Evolutionary conservation across 2,888 invertebrate genomes (phyloP).

Genomic region (Campoletis raptor): DNA sequence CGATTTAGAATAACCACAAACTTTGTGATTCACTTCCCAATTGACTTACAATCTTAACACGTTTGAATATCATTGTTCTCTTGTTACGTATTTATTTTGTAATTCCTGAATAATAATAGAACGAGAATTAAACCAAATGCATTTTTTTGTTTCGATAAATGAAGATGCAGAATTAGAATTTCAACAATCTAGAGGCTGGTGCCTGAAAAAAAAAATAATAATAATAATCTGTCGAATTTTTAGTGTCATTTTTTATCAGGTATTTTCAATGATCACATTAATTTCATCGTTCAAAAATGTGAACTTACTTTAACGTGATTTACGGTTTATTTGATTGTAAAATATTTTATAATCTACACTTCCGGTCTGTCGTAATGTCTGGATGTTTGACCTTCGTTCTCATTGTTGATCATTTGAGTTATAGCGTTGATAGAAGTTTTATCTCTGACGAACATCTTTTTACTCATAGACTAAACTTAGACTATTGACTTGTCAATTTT

Average conservation of each 20-base stretch:
- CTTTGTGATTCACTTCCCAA: slow-evolving; percentile 38
- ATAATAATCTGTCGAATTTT: not conserved
- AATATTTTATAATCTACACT: slow-evolving; percentile 3
- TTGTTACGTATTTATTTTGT: slow-evolving; percentile 28
- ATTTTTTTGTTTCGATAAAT: not conserved
- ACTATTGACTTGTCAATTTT: not conserved
- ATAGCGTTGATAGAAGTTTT: not conserved
- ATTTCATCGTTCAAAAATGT: not conserved
- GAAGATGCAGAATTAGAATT: not conserved
- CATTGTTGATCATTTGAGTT: not conserved
- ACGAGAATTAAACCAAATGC: not conserved
- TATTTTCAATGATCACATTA: not conserved
- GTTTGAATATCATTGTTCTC: slow-evolving; percentile 5
- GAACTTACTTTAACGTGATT: not conserved
- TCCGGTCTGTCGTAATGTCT: slow-evolving; percentile 14
- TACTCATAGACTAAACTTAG: not conserved
- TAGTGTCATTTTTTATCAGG: not conserved
- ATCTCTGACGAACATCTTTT: not conserved
- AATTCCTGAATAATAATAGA: not conserved
- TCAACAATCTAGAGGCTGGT: not conserved
- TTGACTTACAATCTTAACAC: slow-evolving; percentile 17
- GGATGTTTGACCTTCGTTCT: slow-evolving; percentile 14
- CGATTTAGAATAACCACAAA: slow-evolving; percentile 31
- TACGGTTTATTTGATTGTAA: slow-evolving; percentile 1
- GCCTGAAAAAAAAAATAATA: not conserved